phyloP scores from a whole-genome alignment of 2,888 invertebrate species.

The Sericinus montela region DNA sequence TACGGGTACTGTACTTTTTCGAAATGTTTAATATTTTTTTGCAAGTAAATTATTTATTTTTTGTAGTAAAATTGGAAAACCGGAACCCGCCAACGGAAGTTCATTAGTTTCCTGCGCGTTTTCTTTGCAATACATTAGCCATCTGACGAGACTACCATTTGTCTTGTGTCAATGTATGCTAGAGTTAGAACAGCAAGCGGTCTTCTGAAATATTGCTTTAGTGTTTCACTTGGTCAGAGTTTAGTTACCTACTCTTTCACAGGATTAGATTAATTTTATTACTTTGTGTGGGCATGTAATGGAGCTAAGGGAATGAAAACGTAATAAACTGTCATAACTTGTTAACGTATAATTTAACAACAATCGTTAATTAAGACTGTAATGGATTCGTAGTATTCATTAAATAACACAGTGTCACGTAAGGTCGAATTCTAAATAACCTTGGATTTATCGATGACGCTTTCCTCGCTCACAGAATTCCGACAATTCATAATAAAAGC shows the following conservation, averaged over 20 bases:
- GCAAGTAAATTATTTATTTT: too few relatives aligned
- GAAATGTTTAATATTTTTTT: too few relatives aligned
- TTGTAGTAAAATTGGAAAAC: not conserved
- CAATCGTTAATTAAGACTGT: too few relatives aligned
- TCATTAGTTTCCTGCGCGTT: constrained; percentile 4
- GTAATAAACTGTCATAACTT: too few relatives aligned
- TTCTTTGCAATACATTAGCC: constrained; percentile 6
- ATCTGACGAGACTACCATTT: constrained; percentile 25
- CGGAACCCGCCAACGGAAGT: not conserved
- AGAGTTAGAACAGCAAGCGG: constrained; percentile 26
- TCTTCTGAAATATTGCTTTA: constrained; percentile 21
- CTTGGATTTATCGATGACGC: not conserved
- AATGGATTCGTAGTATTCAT: too few relatives aligned
- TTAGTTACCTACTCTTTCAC: constrained; percentile 1
- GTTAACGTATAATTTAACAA: too few relatives aligned
- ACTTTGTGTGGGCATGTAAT: not conserved
- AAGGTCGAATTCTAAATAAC: not conserved
- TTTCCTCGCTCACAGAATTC: not conserved
- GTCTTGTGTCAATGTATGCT: constrained; percentile 33
- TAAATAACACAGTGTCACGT: too few relatives aligned
- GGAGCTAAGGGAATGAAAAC: not conserved
- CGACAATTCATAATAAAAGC: too few relatives aligned
- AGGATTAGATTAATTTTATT: constrained; percentile 14
- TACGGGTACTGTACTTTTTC: too few relatives aligned
- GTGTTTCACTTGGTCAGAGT: constrained; percentile 16